Evolutionary conservation across 2,888 invertebrate species (phyloP).

Genomic region (Homarus gammarus): DNA sequence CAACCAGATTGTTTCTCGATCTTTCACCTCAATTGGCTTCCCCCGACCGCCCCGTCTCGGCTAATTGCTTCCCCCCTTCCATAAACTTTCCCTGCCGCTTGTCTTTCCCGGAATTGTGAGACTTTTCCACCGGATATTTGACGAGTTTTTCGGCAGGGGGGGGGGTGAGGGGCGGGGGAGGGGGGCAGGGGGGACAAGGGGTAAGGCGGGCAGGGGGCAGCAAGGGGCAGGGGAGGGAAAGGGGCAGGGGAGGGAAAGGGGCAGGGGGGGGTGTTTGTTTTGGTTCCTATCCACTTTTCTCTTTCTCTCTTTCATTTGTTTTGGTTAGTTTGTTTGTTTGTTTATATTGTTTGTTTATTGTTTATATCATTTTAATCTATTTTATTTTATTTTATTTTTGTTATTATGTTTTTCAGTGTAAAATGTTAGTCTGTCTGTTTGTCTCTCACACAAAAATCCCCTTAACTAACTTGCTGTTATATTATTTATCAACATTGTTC

Average conservation of each 20-base stretch:
- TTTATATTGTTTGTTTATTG: no score
- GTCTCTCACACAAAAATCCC: background rate
- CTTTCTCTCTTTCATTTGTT: constrained; percentile 8
- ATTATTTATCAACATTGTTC: no score
- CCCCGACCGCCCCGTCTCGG: background rate
- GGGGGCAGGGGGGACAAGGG: no score
- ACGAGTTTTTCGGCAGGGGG: no score
- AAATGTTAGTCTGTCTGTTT: no score
- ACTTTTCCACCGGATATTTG: constrained; percentile 16
- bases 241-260: background rate
- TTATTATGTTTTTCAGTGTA: no score
- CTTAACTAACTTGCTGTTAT: background rate
- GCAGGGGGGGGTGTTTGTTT: background rate
- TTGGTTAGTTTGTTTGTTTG: no score
- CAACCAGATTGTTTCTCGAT: constrained; percentile 32
- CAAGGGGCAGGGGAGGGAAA: no score
- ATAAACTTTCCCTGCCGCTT: constrained; percentile 46
- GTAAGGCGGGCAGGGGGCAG: no score
- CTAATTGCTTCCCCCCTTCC: constrained; percentile 49
- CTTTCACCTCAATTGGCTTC: background rate
- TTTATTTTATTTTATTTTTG: no score
- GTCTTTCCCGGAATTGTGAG: constrained; percentile 26
- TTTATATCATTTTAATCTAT: no score
- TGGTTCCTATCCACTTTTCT: background rate
- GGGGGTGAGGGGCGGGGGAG: no score